A percentile compares a stretch with the other conserved stretches of the same genome.
Evolutionary conservation across 2,797 vertebrate genomes (phyloP).

Genomic region (Acanthis flammea): DNA sequence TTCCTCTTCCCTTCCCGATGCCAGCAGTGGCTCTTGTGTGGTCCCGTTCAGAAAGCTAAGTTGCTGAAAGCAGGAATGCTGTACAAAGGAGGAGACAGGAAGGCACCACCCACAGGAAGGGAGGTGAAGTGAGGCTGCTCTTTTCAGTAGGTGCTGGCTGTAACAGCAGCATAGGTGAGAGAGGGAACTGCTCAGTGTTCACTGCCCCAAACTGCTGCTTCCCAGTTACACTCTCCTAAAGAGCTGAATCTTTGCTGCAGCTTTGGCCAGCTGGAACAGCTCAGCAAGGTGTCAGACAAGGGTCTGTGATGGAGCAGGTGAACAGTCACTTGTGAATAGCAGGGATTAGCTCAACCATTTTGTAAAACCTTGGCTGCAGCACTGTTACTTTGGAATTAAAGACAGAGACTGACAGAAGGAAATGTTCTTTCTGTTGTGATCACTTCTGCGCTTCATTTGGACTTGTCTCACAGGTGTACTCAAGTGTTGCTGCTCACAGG

Average conservation of each 20-base stretch:
- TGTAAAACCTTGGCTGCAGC: not conserved
- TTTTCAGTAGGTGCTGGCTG: not conserved
- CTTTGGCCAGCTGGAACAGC: not conserved
- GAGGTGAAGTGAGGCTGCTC: not conserved
- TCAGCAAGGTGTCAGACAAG: not conserved
- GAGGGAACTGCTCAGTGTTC: not conserved
- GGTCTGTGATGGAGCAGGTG: not conserved
- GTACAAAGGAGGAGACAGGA: constrained; percentile 49
- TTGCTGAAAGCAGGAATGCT: constrained; percentile 47
- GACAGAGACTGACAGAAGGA: not conserved
- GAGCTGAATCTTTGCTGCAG: not conserved
- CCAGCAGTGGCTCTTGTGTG: constrained; percentile 47
- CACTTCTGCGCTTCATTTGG: not conserved
- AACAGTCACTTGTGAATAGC: not conserved
- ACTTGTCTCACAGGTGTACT: not conserved
- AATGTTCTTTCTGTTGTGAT: not conserved
- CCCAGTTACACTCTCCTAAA: not conserved
- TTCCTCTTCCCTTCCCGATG: constrained; percentile 13
- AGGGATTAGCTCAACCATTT: not conserved
- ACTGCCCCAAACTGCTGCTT: not conserved
- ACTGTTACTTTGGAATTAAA: not conserved
- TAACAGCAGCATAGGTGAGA: not conserved
- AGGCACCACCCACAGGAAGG: constrained; percentile 37
- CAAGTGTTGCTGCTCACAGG: not conserved
- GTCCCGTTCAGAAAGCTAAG: constrained; percentile 46